A percentile compares a stretch with the other conserved stretches of the same genome.
Conservation (phyloP, 2,113 vertebrate genomes). For the Orientallactaga bullata region DNA sequence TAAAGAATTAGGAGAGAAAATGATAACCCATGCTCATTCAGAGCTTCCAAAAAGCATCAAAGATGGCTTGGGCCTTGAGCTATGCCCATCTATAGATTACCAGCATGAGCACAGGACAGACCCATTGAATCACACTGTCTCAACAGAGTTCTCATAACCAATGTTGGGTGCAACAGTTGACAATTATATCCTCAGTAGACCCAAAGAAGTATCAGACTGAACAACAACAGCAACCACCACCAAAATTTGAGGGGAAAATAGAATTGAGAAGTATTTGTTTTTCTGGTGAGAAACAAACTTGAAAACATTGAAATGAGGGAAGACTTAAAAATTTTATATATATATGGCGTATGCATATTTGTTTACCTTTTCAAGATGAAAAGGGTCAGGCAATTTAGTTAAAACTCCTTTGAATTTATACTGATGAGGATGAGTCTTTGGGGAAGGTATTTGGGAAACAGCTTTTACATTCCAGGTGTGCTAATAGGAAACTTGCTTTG, state of each 20-base stretch:
- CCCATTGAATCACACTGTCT: not conserved
- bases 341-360: too few relatives aligned
- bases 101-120: not conserved
- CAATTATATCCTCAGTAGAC: not conserved
- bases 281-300: not conserved
- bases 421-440: not conserved
- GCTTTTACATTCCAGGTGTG: not conserved
- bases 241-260: not conserved
- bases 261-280: conserved; percentile 6
- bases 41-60: not conserved
- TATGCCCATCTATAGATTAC: not conserved
- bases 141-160: not conserved
- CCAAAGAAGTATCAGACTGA: not conserved
- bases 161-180: not conserved
- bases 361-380: conserved; percentile 6
- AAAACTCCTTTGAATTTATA: not conserved
- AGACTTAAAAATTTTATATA: not conserved
- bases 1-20: not conserved
- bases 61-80: not conserved
- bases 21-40: not conserved
- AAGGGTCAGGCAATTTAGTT: not conserved
- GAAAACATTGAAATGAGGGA: not conserved
- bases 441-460: not conserved
- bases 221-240: not conserved
- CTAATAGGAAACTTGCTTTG: not conserved